Evolutionary conservation across 2,888 invertebrate species (phyloP).

Genomic region (Mimas tiliae): DNA sequence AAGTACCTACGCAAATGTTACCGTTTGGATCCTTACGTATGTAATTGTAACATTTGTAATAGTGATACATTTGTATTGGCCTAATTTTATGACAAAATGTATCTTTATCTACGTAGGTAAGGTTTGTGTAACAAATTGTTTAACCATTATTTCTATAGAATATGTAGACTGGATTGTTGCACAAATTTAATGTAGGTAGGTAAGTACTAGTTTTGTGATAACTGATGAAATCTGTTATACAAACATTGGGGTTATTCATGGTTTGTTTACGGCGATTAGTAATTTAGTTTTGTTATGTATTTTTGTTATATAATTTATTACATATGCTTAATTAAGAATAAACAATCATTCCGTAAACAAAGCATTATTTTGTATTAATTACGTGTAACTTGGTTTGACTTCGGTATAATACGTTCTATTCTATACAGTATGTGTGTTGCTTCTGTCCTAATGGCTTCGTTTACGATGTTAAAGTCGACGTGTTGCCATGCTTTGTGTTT

Average conservation of each 20-base stretch:
- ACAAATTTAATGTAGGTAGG: constrained; percentile 56
- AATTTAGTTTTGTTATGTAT: constrained; percentile 37
- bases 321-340: background rate
- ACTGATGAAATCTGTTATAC: constrained; percentile 36
- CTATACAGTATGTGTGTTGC: constrained; percentile 19
- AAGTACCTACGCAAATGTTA: background rate
- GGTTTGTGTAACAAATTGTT: too few relatives aligned
- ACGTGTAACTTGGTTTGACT: constrained; percentile 20
- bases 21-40: constrained; percentile 28
- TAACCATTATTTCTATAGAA: constrained; percentile 9
- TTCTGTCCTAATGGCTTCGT: constrained; percentile 27
- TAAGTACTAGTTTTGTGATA: constrained; percentile 48
- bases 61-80: constrained; percentile 48
- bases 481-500: constrained; percentile 60
- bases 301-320: constrained; percentile 1
- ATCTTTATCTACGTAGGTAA: constrained; percentile 35
- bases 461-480: constrained; percentile 41
- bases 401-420: background rate
- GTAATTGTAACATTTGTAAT: constrained; percentile 30
- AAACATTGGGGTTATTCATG: constrained; percentile 31
- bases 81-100: constrained; percentile 47
- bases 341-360: constrained; percentile 16
- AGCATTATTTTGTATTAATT: constrained; percentile 30
- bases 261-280: constrained; percentile 38
- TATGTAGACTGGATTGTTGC: constrained; percentile 47